Conservation (phyloP, 1,140 invertebrate species). For the Drosophila sucinea region DNA sequence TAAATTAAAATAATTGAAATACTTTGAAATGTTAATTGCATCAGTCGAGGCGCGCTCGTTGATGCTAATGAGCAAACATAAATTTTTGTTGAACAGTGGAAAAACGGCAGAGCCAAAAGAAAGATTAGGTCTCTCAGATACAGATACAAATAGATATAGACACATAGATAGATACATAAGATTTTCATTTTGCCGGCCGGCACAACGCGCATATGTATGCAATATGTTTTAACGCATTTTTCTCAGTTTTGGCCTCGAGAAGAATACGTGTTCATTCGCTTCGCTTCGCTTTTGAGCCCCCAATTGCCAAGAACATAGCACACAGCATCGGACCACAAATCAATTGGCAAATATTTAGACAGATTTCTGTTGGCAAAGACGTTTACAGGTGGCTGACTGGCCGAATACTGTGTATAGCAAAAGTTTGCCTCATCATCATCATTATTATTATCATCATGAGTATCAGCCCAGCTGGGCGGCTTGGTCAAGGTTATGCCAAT, state of each 20-base stretch:
- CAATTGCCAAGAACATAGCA: constrained; percentile 58
- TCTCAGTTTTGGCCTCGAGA: constrained; percentile 36
- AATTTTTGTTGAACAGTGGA: constrained; percentile 49
- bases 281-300: constrained; percentile 24
- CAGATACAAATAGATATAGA: constrained; percentile 14
- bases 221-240: constrained; percentile 65
- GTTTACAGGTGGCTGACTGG: constrained; percentile 69
- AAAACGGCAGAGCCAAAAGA: constrained; percentile 30
- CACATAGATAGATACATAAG: constrained; percentile 24
- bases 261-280: too few species aligned
- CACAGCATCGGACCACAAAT: constrained; percentile 68
- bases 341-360: constrained; percentile 76
- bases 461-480: constrained; percentile 59
- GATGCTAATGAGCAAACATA: constrained; percentile 77
- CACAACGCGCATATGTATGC: constrained; percentile 75
- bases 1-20: constrained; percentile 81
- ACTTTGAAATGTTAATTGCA: constrained; percentile 76
- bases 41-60: constrained; percentile 66
- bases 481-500: constrained; percentile 72
- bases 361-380: constrained; percentile 55
- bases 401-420: neutral
- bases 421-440: constrained; percentile 49
- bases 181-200: constrained; percentile 62
- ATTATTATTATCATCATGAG: constrained; percentile 42
- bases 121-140: neutral